Evolutionary conservation across 2,113 vertebrate species (phyloP), one percentile per base, ranked within the genome.

Genomic region (Melanotaenia duboulayi): DNA sequence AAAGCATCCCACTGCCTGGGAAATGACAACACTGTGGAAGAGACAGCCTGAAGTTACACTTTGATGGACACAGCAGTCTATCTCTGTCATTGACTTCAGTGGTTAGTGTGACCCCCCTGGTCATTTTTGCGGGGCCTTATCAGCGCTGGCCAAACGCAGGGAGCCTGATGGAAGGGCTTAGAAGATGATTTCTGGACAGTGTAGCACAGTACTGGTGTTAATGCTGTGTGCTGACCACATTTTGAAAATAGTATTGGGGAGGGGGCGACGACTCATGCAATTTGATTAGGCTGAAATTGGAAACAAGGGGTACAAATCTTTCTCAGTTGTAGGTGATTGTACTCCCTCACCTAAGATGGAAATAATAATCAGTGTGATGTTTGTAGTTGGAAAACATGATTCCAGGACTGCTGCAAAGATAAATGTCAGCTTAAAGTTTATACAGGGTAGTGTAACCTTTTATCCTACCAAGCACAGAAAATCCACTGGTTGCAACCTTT

Each of bases 1-100:
- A 88, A 90, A 92, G 83, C 80, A 62, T 80, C 77, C 83, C 63
- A 61, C 79, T 64, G 81, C 73, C 83, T 80, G 75, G 65, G 82
- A 88, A 88, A 90, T 81, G 87, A 82, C 88, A 88, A 83, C 90
- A 69, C 79, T 75, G 83, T 50, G 17, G 80, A 90, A 17, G 80
- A 89, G 84, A 90, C 81, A 81, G 90, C 92, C 88, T 81, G 81
- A 85, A 92, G 91, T 91, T 86, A 88, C 78, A 86, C 90, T 92
- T 90, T 92, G 92, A 93, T 90, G 87, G 91, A 89, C 89, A 76
- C 82, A 64, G 84, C 68, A 65, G 87, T 83, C 87, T 86, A 89
- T 92, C 90, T 89, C 77, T 68, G 76, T 83, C 75, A 76, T 78
- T 76, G 81, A 88, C 87, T 88, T 84, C 73, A 78, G 70, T 80